A percentile compares a stretch with the other conserved stretches of the same genome.
These are phyloP conservation scores for Macropis europaea DNA, from an alignment of 2,888 invertebrate genomes.

Conservation along the genomic window DNA sequence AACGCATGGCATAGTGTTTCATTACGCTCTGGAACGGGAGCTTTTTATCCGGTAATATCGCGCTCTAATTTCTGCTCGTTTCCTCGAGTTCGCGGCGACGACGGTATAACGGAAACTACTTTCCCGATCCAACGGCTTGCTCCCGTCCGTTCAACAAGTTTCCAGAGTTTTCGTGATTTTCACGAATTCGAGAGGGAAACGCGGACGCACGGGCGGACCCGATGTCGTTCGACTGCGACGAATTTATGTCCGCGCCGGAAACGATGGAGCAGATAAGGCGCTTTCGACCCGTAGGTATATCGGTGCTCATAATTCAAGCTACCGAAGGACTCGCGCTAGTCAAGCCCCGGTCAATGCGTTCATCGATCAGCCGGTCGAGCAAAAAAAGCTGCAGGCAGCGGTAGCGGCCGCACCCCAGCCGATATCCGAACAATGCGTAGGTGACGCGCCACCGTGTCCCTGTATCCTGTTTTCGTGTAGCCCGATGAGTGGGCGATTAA, in stretches of 20 bases:
- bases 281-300: constrained; percentile 46
- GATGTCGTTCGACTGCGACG: background rate
- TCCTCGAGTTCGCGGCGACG: background rate
- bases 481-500: constrained; percentile 52
- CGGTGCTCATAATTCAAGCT: constrained; percentile 58
- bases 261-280: constrained; percentile 56
- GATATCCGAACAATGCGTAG: constrained; percentile 14
- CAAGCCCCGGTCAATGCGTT: constrained; percentile 31
- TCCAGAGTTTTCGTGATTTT: background rate
- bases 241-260: constrained; percentile 53
- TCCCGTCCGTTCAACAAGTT: constrained; percentile 4
- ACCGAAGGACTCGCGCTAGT: constrained; percentile 32
- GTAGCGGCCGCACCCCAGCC: background rate
- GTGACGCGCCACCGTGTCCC: constrained; percentile 18
- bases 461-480: constrained; percentile 33
- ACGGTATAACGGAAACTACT: background rate
- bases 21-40: constrained; percentile 8
- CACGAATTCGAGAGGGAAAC: background rate
- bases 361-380: constrained; percentile 51
- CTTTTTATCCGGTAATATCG: constrained; percentile 11
- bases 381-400: background rate
- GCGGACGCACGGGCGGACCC: background rate
- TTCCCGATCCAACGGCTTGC: background rate
- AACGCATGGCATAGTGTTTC: background rate
- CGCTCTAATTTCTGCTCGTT: constrained; percentile 12